These are phyloP conservation scores for Zalophus californianus DNA, from an alignment of 2,797 vertebrate genomes.

Conservation along the genomic window DNA sequence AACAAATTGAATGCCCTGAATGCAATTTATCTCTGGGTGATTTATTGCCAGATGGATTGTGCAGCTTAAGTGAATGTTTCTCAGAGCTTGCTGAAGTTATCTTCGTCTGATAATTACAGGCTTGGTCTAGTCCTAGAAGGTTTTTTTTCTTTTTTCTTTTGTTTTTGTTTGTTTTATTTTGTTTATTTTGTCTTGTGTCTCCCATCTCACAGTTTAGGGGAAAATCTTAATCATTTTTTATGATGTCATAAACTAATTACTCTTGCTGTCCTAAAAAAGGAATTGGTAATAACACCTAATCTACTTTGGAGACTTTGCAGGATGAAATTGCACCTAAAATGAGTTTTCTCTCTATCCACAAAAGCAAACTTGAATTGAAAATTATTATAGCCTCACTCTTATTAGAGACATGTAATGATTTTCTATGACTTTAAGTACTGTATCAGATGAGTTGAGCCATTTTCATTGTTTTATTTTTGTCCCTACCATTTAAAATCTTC, in stretches of 20 bases:
- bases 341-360: background rate
- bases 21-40: background rate
- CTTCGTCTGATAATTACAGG: background rate
- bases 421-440: slow-evolving; percentile 37
- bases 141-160: background rate
- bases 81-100: background rate
- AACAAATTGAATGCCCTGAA: background rate
- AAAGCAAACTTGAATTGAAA: slow-evolving; percentile 34
- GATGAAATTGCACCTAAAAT: slow-evolving; percentile 17
- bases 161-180: background rate
- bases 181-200: slow-evolving; percentile 3
- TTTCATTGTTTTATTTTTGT: slow-evolving; percentile 19
- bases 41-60: background rate
- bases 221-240: slow-evolving; percentile 46
- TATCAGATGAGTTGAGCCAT: background rate
- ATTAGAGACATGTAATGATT: background rate
- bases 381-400: background rate
- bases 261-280: background rate
- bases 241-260: slow-evolving; percentile 12
- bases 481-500: slow-evolving; percentile 38
- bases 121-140: background rate
- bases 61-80: background rate
- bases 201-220: background rate
- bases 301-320: slow-evolving; percentile 44
- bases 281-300: slow-evolving; percentile 42